Conservation (phyloP, 2,888 invertebrate species). For the Pecten maximus region DNA sequence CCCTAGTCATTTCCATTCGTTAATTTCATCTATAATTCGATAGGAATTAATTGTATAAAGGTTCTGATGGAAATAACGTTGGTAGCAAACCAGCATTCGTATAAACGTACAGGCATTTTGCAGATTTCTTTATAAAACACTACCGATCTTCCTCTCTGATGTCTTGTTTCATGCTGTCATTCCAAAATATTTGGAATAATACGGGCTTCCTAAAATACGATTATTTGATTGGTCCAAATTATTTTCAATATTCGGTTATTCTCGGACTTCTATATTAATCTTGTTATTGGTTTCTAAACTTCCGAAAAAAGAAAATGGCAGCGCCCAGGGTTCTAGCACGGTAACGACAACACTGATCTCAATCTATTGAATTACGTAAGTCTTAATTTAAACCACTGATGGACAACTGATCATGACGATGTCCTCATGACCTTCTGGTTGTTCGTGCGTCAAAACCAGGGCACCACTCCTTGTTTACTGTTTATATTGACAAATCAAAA, state of each 20-base stretch:
- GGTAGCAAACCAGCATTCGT: no score
- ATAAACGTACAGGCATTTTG: slow-evolving; percentile 11
- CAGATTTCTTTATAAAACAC: not conserved
- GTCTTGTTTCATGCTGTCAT: not conserved
- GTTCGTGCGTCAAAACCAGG: no score
- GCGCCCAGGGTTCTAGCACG: slow-evolving; percentile 41
- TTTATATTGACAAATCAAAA: no score
- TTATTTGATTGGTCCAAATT: slow-evolving; percentile 44
- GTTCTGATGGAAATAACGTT: no score
- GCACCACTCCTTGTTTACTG: no score
- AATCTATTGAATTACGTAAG: no score
- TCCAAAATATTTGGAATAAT: slow-evolving; percentile 50
- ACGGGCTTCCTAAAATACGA: slow-evolving; percentile 10
- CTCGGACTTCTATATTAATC: not conserved
- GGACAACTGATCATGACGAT: no score
- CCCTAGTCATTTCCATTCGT: no score
- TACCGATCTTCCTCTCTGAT: not conserved
- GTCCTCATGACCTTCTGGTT: no score
- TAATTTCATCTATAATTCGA: not conserved
- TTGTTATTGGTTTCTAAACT: not conserved
- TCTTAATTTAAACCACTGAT: no score
- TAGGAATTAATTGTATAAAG: not conserved
- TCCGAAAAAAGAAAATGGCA: slow-evolving; percentile 47
- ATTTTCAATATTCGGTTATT: slow-evolving; percentile 6
- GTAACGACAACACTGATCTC: not conserved